Evolutionary conservation across 2,113 vertebrate genomes (phyloP), one percentile per base, ranked within the genome.

Genomic region (Callipepla squamata): DNA sequence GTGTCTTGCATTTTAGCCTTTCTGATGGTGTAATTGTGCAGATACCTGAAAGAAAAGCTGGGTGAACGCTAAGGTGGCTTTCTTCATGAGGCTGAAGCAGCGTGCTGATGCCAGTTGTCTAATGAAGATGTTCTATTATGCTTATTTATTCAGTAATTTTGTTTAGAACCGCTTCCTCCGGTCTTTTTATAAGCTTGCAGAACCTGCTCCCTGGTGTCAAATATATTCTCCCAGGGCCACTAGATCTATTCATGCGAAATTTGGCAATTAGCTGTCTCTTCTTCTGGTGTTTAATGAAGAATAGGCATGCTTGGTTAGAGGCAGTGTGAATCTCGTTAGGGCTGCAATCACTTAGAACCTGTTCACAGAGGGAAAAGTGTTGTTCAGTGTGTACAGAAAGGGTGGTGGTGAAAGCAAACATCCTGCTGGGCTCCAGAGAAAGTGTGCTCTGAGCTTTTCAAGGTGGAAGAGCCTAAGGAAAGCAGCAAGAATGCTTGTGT

Each of bases 181-280:
- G 44, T 19, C 70, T 76, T 32, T 22, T 57, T 30, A 16, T 0
- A 45, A 92, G 55, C 79, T 70, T 48, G 91, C 87, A 92, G 91
- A 92, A 92, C 87, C 82, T 3, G 69, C 73, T 88, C 76, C 57
- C 40, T 14, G 65, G 13, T 91, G 93, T 95, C 93, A 72, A 1
- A 88, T 25, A 15, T 77, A 48, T 92, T 73, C 85, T 90, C 65
- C 53, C 21, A 28, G 93, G 91, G 73, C 85, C 36, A 0, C 42
- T 61, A 36, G 93, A 61, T 91, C 50, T 25, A 68, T 75, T 83
- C 26, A 0, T 61, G 82, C 22, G 85, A 75, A 90, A 90, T 80
- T 38, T 2, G 20, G 79, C 94, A 88, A 73, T 94, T 91, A 91
- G 70, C 87, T 65, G 28, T 20, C 79, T 92, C 75, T 82, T 58